Conservation (phyloP, 2,113 vertebrate species). For the Azemiops feae region DNA sequence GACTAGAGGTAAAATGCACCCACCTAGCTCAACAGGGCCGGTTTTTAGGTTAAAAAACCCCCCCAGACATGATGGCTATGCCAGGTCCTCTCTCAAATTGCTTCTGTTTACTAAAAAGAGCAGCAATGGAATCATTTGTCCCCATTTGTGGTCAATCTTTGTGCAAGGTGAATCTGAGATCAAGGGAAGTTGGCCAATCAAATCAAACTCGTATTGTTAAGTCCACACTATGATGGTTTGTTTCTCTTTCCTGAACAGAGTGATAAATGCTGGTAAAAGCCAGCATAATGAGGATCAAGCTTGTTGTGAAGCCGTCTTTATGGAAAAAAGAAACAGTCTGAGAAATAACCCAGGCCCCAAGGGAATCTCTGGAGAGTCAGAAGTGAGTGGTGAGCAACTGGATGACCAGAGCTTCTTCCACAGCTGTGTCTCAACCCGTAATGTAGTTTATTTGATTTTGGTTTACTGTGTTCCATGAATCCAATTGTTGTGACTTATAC, state of each 20-base stretch:
- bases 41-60: background rate
- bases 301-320: constrained; percentile 86
- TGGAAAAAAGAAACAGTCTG: constrained; percentile 71
- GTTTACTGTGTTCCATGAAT: background rate
- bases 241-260: constrained; percentile 70
- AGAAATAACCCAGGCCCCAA: background rate
- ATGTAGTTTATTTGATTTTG: background rate
- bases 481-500: background rate
- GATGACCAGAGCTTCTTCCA: accelerated
- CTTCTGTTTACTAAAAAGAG: background rate
- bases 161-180: background rate
- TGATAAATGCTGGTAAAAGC: constrained; percentile 98
- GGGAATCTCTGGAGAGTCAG: constrained; percentile 23
- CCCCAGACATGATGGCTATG: background rate
- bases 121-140: background rate
- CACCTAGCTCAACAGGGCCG: background rate
- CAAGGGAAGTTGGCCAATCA: background rate
- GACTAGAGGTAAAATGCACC: background rate
- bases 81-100: background rate
- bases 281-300: constrained; percentile 98
- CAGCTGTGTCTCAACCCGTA: background rate
- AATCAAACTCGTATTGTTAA: background rate
- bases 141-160: background rate
- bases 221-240: background rate
- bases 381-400: constrained; percentile 40